Evolutionary conservation across 2,888 invertebrate species (phyloP).

Genomic region (Drosophila longiperda): DNA sequence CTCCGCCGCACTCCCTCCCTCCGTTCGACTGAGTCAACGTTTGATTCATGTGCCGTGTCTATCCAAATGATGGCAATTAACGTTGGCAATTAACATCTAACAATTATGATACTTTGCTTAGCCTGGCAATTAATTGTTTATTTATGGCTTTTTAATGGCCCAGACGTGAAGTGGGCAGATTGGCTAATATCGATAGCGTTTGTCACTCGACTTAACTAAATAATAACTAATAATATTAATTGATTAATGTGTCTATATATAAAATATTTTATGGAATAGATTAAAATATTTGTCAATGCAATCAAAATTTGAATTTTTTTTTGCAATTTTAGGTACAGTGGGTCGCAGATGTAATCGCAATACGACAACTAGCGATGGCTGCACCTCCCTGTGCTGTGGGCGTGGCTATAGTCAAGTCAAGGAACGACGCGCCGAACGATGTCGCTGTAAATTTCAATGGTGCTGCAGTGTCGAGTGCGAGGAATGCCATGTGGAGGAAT

Average conservation of each 20-base stretch:
- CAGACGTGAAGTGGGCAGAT: slow-evolving; percentile 34
- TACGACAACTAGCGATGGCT: slow-evolving; percentile 91
- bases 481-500: slow-evolving; percentile 93
- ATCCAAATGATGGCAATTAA: slow-evolving; percentile 76
- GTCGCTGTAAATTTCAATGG: slow-evolving; percentile 97
- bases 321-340: slow-evolving; percentile 86
- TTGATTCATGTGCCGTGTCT: slow-evolving; percentile 73
- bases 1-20: background rate
- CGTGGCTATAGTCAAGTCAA: slow-evolving; percentile 93
- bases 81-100: slow-evolving; percentile 70
- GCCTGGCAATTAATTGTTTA: slow-evolving; percentile 70
- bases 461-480: slow-evolving; percentile 97
- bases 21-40: slow-evolving; percentile 23
- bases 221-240: slow-evolving; percentile 4
- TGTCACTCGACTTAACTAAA: background rate
- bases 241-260: slow-evolving; percentile 21
- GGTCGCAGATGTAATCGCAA: slow-evolving; percentile 92
- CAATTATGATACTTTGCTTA: slow-evolving; percentile 77
- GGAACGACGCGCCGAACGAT: slow-evolving; percentile 91
- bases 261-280: background rate
- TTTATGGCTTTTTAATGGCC: slow-evolving; percentile 73
- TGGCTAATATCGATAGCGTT: slow-evolving; percentile 18
- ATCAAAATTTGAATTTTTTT: background rate
- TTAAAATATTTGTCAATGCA: background rate
- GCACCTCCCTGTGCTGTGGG: slow-evolving; percentile 95